phyloP scores from a whole-genome alignment of 2,797 vertebrate species.

The Sylvia borin region DNA sequence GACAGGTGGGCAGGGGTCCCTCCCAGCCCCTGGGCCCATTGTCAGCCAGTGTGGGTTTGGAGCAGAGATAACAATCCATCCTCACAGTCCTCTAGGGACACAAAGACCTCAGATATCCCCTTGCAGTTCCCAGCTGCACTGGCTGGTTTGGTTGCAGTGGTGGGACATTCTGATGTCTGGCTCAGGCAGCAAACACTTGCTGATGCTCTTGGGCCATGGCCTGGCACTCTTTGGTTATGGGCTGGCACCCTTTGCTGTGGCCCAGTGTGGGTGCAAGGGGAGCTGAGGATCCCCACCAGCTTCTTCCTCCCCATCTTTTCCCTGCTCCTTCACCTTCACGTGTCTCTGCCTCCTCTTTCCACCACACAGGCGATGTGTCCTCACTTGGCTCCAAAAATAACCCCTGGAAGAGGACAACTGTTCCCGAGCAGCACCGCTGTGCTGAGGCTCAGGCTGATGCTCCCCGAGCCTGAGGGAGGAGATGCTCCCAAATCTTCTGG shows the following conservation, averaged over 20 bases:
- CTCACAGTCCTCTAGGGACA: neutral
- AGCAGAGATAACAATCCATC: neutral
- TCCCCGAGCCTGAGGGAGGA: neutral
- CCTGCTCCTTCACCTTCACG: neutral
- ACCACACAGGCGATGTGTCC: neutral
- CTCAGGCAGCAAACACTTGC: neutral
- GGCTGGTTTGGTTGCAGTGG: neutral
- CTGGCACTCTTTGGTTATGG: too few relatives aligned
- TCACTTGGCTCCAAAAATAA: conserved; percentile 32
- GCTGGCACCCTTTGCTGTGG: neutral
- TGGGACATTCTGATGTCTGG: neutral
- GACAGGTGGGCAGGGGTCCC: neutral
- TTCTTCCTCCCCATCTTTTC: neutral
- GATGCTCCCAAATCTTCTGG: neutral
- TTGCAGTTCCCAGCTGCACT: neutral
- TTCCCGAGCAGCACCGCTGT: accelerated
- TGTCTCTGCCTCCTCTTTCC: neutral
- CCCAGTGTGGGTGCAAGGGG: neutral
- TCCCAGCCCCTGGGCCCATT: accelerated
- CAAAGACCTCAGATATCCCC: neutral
- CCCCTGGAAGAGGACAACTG: neutral
- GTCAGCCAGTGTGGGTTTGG: neutral
- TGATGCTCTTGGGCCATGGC: neutral
- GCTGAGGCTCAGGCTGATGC: neutral
- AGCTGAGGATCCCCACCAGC: neutral